Evolutionary conservation across 2,113 vertebrate genomes (phyloP).

Genomic region (Grus americana): DNA sequence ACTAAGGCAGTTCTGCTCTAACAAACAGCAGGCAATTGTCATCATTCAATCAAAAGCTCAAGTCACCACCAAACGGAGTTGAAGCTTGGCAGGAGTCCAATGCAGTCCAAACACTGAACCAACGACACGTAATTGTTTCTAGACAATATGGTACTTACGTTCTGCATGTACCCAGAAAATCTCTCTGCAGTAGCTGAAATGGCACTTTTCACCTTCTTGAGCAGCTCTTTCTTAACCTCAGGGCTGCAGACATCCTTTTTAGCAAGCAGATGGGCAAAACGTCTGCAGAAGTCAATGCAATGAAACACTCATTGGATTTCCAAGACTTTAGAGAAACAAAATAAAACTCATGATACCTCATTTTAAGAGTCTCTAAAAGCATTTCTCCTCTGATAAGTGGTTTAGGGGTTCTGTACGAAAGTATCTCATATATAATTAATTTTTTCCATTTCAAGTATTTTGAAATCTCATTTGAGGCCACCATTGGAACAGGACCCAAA

Average conservation of each 20-base stretch:
- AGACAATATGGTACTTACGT: slow-evolving; percentile 79
- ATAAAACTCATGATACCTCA: background rate
- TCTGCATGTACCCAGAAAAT: slow-evolving; percentile 98
- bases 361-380: slow-evolving; percentile 19
- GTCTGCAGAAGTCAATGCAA: slow-evolving; percentile 74
- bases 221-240: slow-evolving; percentile 93
- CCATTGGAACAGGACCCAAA: background rate
- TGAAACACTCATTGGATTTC: background rate
- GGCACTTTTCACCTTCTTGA: slow-evolving; percentile 96
- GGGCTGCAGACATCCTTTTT: slow-evolving; percentile 95
- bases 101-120: background rate
- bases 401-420: background rate
- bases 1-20: background rate
- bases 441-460: slow-evolving; percentile 10
- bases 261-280: slow-evolving; percentile 93
- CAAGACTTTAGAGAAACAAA: background rate
- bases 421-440: background rate
- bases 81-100: background rate
- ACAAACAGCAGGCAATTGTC: background rate
- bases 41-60: background rate
- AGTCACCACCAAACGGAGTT: background rate
- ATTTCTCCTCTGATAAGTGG: background rate
- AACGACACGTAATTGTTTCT: background rate
- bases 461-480: background rate
- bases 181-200: slow-evolving; percentile 97